Evolutionary conservation across 92 coral and sea anemone species (phyloP).

Genomic region (Phenganax subtilis): DNA sequence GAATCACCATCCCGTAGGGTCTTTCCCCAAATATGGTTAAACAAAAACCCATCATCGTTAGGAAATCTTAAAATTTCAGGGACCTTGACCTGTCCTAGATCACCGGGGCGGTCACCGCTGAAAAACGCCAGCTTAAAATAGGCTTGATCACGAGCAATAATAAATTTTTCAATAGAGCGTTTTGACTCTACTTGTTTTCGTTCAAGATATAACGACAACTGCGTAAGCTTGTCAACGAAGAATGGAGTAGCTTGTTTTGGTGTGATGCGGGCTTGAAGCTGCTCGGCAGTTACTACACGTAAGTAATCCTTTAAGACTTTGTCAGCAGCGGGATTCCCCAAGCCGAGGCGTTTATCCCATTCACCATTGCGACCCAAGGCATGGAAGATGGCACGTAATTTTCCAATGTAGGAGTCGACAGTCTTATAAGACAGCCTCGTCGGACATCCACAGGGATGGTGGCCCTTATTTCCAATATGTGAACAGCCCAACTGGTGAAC

Average conservation of each 20-base stretch:
- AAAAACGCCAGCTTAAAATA: conserved; percentile 58
- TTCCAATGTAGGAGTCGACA: not conserved
- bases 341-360: too few species aligned
- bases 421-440: conserved; percentile 45
- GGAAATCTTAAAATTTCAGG: conserved; percentile 58
- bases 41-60: conserved; percentile 54
- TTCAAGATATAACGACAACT: conserved; percentile 25
- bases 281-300: conserved; percentile 41
- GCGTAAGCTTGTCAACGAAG: not conserved
- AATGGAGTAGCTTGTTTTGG: conserved; percentile 54
- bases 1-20: too few species aligned
- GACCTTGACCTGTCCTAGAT: conserved; percentile 45
- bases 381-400: too few species aligned
- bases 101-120: conserved; percentile 54
- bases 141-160: conserved; percentile 56
- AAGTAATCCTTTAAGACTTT: conserved; percentile 48
- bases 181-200: not conserved
- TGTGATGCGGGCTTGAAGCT: conserved; percentile 47
- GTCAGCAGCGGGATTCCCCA: not conserved
- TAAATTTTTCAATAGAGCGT: conserved; percentile 37
- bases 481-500: conserved; percentile 37
- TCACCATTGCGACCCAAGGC: too few species aligned
- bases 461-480: conserved; percentile 19
- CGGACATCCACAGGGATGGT: conserved; percentile 41
- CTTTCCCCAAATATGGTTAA: conserved; percentile 60